A percentile compares a stretch with the other conserved stretches of the same genome.
phyloP scores from a whole-genome alignment of 2,797 vertebrate genomes.

The Poeciliopsis infans region DNA sequence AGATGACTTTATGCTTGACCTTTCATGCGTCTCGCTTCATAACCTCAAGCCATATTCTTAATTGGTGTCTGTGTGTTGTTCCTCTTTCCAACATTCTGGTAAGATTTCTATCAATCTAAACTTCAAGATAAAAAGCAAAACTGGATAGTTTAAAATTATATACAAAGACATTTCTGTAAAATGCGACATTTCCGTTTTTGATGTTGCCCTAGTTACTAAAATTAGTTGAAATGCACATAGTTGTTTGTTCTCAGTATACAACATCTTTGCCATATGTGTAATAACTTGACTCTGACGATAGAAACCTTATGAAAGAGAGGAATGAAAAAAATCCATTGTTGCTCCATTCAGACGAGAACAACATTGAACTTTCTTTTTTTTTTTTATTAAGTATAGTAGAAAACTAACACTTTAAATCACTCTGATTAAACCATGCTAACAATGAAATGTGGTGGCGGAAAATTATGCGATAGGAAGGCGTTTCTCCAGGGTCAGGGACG shows the following conservation, averaged over 20 bases:
- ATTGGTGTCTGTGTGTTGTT: conserved; percentile 45
- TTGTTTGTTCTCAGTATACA: conserved; percentile 17
- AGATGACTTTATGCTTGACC: conserved; percentile 69
- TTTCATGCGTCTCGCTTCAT: conserved; percentile 64
- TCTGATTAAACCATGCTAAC: not conserved
- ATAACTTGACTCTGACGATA: conserved; percentile 20
- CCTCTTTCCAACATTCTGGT: conserved; percentile 45
- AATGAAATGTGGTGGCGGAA: not conserved
- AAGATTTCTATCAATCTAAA: conserved; percentile 46
- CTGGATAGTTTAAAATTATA: conserved; percentile 39
- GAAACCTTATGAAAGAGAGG: not conserved
- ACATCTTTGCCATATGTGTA: conserved; percentile 12
- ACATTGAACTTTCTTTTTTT: not conserved
- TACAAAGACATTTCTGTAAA: conserved; percentile 56
- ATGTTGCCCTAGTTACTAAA: conserved; percentile 27
- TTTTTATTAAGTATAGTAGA: not conserved
- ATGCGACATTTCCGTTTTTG: conserved; percentile 40
- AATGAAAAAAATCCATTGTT: not conserved
- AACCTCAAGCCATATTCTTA: conserved; percentile 65
- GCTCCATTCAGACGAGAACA: not conserved
- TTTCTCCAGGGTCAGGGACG: not conserved
- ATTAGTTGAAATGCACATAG: conserved; percentile 15
- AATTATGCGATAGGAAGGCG: not conserved
- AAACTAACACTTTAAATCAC: not conserved
- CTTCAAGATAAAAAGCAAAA: conserved; percentile 49